Evolutionary conservation across 2,888 invertebrate species (phyloP), one percentile per base, ranked within the genome.

Genomic region (Trichopria drosophilae): DNA sequence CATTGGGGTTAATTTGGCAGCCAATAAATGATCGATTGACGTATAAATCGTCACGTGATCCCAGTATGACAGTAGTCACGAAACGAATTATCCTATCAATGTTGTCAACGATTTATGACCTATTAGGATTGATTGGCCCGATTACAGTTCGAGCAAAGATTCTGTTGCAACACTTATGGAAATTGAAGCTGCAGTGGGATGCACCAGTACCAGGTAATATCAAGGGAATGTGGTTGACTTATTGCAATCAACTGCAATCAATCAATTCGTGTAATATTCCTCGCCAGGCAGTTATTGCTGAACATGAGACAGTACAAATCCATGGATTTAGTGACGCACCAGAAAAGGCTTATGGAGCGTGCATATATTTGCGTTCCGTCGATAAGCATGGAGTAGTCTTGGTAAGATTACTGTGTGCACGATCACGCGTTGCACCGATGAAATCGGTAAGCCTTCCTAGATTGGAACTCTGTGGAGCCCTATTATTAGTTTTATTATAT

Each of bases 101-200:
- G 6, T 55, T 57, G 18, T 40, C 60, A 9, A 45, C 45, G 40
- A 52, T 63, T 10, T 65, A 58, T 44, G 65, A 66, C 39, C 59
- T 61, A 3, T 22, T 64, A 23, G 62, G 63, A 22, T 28, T 63
- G 3, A 6, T 65, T 12, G 51, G 51, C 9, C 64, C 66, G 7
- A 47, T 57, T n/a, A 53, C 60, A 31, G 50, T 64, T 22, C 20
- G 19, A 6, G 60, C 56, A 6, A 66, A 66, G 28, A 23, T 45
- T 9, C 16, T 54, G 5, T 35, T 54, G 45, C 51, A 46, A 31
- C 19, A 29, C 4, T 53, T 41, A 58, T 32, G 39, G 61, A 13
- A 36, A 59, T 7, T 55, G 46, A 52, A 29, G 41, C 36, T 42
- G 62, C 40, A 45, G 20, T 66, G 62, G 64, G 61, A 66, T 46